A percentile compares a stretch with the other conserved stretches of the same genome.
phyloP scores from a whole-genome alignment of 2,113 vertebrate species.

The Antennarius striatus region DNA sequence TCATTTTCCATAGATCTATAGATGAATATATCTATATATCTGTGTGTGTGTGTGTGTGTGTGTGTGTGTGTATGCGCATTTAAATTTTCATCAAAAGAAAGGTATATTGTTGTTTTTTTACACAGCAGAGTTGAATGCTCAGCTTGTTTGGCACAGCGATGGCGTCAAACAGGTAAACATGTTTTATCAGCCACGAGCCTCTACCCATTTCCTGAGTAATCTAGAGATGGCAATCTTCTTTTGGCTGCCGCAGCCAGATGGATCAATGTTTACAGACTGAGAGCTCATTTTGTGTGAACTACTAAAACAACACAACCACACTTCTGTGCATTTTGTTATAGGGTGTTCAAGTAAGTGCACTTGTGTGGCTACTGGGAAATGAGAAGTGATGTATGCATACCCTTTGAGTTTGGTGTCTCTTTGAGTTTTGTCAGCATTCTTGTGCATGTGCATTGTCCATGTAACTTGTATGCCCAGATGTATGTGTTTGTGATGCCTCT shows the following conservation, averaged over 20 bases:
- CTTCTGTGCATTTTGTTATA: slow-evolving; percentile 28
- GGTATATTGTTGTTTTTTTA: slow-evolving; percentile 33
- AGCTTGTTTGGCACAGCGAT: slow-evolving; percentile 43
- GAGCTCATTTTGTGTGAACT: slow-evolving; percentile 23
- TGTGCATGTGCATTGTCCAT: slow-evolving; percentile 9
- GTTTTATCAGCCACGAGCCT: slow-evolving; percentile 47
- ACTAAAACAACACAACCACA: slow-evolving; percentile 20
- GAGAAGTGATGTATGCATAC: slow-evolving; percentile 21
- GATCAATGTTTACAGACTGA: slow-evolving; percentile 25
- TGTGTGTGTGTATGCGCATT: slow-evolving; percentile 12
- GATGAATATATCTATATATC: too few species aligned
- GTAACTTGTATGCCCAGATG: slow-evolving; percentile 14
- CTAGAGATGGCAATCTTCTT: slow-evolving; percentile 27
- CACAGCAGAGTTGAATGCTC: slow-evolving; percentile 32
- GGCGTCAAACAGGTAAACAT: slow-evolving; percentile 56
- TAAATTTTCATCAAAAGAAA: slow-evolving; percentile 52
- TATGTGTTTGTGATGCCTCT: neutral
- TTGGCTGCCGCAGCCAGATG: slow-evolving; percentile 19
- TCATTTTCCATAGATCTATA: slow-evolving; percentile 5
- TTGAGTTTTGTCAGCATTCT: slow-evolving; percentile 39
- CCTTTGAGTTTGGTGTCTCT: slow-evolving; percentile 40
- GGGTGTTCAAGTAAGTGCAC: neutral
- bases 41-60: slow-evolving; percentile 21
- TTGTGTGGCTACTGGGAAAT: slow-evolving; percentile 18
- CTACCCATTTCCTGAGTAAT: slow-evolving; percentile 29